Evolutionary conservation across 2,113 vertebrate genomes (phyloP).

Genomic region (Rhinogobius similis): DNA sequence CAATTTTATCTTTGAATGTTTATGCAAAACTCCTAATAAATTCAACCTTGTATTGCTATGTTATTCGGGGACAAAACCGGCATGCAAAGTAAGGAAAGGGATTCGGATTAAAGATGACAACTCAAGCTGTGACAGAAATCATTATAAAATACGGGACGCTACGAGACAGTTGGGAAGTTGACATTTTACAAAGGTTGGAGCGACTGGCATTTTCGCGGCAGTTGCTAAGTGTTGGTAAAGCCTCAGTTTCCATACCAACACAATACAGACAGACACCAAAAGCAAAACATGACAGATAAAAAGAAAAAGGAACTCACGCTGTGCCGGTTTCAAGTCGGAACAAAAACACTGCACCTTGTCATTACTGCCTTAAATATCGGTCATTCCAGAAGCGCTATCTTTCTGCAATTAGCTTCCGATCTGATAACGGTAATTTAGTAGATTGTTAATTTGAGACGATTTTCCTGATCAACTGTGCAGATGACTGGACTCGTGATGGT

Average conservation of each 20-base stretch:
- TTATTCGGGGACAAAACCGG: background rate
- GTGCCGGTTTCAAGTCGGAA: background rate
- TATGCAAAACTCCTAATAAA: background rate
- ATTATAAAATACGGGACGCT: slow-evolving; percentile 7
- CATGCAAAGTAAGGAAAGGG: background rate
- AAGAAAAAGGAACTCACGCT: background rate
- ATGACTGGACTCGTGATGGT: background rate
- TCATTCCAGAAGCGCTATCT: background rate
- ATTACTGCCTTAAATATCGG: background rate
- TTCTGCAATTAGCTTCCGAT: background rate
- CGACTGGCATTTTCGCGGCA: slow-evolving; percentile 20
- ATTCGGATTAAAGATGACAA: background rate
- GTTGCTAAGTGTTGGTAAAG: background rate
- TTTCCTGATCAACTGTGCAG: background rate
- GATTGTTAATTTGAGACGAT: background rate
- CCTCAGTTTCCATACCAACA: background rate
- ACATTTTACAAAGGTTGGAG: slow-evolving; percentile 26
- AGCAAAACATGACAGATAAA: background rate
- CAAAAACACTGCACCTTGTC: background rate
- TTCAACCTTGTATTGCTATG: background rate
- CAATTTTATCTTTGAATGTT: slow-evolving; percentile 12
- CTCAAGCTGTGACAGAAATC: slow-evolving; percentile 10
- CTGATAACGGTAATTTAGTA: slow-evolving; percentile 1
- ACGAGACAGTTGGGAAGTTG: slow-evolving; percentile 7
- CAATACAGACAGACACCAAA: background rate